Evolutionary conservation across 1,140 invertebrate genomes (phyloP), one percentile per base, ranked within the genome.

Genomic region (Pomacea maculata): DNA sequence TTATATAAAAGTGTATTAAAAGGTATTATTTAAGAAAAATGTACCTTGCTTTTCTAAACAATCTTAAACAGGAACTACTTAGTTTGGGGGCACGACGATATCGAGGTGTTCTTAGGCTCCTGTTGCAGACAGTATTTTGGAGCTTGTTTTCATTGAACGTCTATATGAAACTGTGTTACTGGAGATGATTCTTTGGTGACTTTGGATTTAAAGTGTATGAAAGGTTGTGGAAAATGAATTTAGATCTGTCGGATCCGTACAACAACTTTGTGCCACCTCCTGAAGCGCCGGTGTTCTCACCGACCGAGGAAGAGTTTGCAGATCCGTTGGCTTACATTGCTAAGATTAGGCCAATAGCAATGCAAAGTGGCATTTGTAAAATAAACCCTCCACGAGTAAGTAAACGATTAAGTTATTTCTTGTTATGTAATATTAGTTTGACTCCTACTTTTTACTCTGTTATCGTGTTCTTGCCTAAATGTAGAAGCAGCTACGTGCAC

Each of bases 321-420:
- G 97, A 99, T 93, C 97, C 97, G 0, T 92, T 98, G 15, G 95
- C 95, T 85, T 99, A 96, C 87, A 96, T 98, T 84, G 95, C 96
- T 81, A 95, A 96, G 86, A 98, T 99, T 68, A 93, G 95, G 82
- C 94, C 95, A 1, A 92, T 94, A 81, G 97, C 96, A 0, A 94
- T 96, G 83, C 94, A 95, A 86, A 96, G 94, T 92, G 97, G 97
- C 10, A 94, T 98, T 76, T 98, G 96, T 87, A 94, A 95, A 89
- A 96, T 98, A 75, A 95, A 98, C 80, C 96, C 97, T 64, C 97
- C 97, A 14, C 88, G 93, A 52, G 95, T 91, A 83, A 87, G 86
- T 91, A 78, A 10, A 77, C 45, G 8, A 17, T 6, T 61, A 61
- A 8, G 8, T 9, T 61, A 61, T 61, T 17, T 61, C 11, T 61